Conservation (phyloP, 1,140 invertebrate species). For the Tribolium castaneum region DNA sequence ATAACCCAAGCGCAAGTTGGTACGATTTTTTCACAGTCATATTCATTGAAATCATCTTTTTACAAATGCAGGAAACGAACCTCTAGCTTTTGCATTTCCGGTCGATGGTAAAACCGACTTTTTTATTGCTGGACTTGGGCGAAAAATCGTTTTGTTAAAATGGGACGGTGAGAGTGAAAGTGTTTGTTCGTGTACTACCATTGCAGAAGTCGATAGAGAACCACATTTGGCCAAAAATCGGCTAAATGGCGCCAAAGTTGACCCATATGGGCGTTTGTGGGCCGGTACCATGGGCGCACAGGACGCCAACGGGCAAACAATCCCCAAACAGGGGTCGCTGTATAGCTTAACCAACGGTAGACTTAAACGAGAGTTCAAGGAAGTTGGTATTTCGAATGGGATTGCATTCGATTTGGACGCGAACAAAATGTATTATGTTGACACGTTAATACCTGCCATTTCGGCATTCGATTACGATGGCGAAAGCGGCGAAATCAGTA, state of each 20-base stretch:
- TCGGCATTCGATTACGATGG: conserved; percentile 77
- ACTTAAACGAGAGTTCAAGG: conserved; percentile 41
- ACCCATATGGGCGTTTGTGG: conserved; percentile 80
- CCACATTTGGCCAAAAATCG: conserved; percentile 66
- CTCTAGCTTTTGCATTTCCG: conserved; percentile 48
- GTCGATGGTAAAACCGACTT: conserved; percentile 44
- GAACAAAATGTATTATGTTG: conserved; percentile 80
- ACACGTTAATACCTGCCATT: conserved; percentile 72
- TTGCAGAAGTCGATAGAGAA: conserved; percentile 71
- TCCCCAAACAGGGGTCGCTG: conserved; percentile 68
- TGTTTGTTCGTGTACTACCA: conserved; percentile 59
- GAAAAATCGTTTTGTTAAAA: conserved; percentile 49
- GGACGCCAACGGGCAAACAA: conserved; percentile 66
- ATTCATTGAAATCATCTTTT: background rate
- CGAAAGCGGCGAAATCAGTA: conserved; percentile 72
- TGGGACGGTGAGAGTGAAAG: conserved; percentile 53
- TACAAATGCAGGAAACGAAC: conserved; percentile 37
- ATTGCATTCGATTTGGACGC: conserved; percentile 41
- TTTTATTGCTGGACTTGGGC: conserved; percentile 52
- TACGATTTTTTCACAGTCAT: conserved; percentile 12
- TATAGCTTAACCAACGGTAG: conserved; percentile 66
- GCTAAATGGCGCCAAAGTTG: conserved; percentile 89
- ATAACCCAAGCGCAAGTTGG: conserved; percentile 65
- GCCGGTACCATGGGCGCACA: conserved; percentile 77
- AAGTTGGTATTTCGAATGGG: conserved; percentile 50